phyloP scores from a whole-genome alignment of 2,797 vertebrate genomes.

The Synaphobranchus kaupii region DNA sequence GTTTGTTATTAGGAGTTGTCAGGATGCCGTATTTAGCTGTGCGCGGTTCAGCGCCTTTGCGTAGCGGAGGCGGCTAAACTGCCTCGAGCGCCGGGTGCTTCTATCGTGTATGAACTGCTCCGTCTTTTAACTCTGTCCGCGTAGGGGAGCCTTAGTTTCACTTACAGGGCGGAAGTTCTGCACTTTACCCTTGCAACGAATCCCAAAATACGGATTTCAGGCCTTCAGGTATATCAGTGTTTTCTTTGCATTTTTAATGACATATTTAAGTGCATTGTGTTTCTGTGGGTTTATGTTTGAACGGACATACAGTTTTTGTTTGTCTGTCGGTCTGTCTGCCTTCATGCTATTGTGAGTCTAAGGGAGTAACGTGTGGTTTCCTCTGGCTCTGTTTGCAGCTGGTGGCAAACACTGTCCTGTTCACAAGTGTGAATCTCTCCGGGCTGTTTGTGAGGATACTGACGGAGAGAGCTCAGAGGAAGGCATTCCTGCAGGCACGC shows the following conservation, averaged over 20 bases:
- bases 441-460: slow-evolving; percentile 93
- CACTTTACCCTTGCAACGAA: not conserved
- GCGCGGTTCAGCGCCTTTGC: too few species aligned
- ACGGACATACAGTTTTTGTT: not conserved
- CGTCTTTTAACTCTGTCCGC: not conserved
- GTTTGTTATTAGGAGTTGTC: not conserved
- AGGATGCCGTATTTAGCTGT: not conserved
- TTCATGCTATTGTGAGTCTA: not conserved
- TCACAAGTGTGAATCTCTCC: slow-evolving; percentile 94
- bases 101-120: not conserved
- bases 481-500: slow-evolving; percentile 93
- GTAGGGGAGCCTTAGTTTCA: not conserved
- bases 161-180: not conserved
- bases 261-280: not conserved
- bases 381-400: slow-evolving; percentile 70
- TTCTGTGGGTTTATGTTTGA: not conserved
- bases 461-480: slow-evolving; percentile 92
- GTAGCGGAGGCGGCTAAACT: not conserved
- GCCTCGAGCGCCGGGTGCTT: not conserved
- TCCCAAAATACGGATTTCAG: not conserved
- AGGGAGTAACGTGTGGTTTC: not conserved
- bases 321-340: not conserved
- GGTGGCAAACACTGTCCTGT: slow-evolving; percentile 91
- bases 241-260: not conserved
- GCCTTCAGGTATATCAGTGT: not conserved